phyloP scores from a whole-genome alignment of 1,140 invertebrate genomes.

The Whitmania pigra region DNA sequence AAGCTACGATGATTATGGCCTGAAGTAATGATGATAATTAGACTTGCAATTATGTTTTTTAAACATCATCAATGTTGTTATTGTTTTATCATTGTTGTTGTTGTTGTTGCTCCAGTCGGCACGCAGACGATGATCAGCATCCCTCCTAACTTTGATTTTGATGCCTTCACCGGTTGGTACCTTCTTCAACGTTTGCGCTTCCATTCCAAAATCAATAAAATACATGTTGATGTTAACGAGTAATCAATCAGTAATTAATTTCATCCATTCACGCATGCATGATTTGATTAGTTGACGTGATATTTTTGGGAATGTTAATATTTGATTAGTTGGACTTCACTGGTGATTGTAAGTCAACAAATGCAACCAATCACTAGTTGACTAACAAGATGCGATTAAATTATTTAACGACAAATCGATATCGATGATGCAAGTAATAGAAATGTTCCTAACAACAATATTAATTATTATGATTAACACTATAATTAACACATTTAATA shows the following conservation, averaged over 20 bases:
- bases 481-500: too few relatives aligned
- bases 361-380: too few relatives aligned
- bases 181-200: neutral
- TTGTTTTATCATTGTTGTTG: neutral
- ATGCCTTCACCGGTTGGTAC: conserved; percentile 31
- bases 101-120: conserved; percentile 28
- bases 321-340: neutral
- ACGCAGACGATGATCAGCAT: conserved; percentile 34
- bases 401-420: neutral
- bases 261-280: neutral
- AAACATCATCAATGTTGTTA: too few relatives aligned
- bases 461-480: too few relatives aligned
- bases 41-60: too few relatives aligned
- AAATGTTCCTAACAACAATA: conserved; percentile 29
- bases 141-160: conserved; percentile 33
- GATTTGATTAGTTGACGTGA: neutral
- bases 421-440: conserved; percentile 29
- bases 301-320: neutral
- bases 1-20: too few relatives aligned
- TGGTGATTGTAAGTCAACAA: too few relatives aligned
- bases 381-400: neutral
- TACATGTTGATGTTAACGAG: too few relatives aligned
- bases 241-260: neutral
- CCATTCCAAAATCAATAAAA: too few relatives aligned
- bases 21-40: neutral